Evolutionary conservation across 1,140 invertebrate species (phyloP), one percentile per base, ranked within the genome.

Genomic region (Penaeus vannamei): DNA sequence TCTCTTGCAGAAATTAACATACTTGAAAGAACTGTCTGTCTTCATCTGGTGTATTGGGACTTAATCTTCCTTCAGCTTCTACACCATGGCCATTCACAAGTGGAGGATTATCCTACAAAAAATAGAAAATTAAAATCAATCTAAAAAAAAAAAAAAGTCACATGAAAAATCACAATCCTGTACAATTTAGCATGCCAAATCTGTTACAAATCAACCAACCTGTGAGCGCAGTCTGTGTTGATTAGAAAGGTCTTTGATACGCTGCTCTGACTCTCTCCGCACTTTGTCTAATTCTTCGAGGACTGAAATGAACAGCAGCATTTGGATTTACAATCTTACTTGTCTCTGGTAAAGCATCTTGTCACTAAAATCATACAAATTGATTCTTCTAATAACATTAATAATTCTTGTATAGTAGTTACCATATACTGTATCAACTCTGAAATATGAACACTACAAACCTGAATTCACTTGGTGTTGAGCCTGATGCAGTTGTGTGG

Each of bases 401-500:
- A 7, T 14, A 72, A 12, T 0, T n/a, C 8, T 20, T n/a, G 66
- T 2, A 36, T 36, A 36, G 5, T 8, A 17, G 14, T 72, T 12
- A 8, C 66, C 19, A 59, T 59, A 60, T 14, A 60, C 2, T 26
- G 19, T 59, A 59, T 59, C 23, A 23, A 8, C 36, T 29, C 46
- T 82, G n/a, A 83, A 72, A 66, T 2, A 17, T 29, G 29, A 72
- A 20, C 5, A 8, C 20, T 12, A 61, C 64, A 79, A 59, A 84
- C 84, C 86, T 46, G 85, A 36, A 61, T 76, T 87, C 64, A 86
- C 80, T 84, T 84, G 85, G 10, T 80, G 85, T 77, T 89, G 87
- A 1, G 87, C 72, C 22, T 84, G 81, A 76, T 89, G 87, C 26
- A 89, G 87, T 42, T 89, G 87, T 19, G 87, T 61, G 60, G 87